Evolutionary conservation across 2,113 vertebrate species (phyloP).

Genomic region (Python bivittatus): DNA sequence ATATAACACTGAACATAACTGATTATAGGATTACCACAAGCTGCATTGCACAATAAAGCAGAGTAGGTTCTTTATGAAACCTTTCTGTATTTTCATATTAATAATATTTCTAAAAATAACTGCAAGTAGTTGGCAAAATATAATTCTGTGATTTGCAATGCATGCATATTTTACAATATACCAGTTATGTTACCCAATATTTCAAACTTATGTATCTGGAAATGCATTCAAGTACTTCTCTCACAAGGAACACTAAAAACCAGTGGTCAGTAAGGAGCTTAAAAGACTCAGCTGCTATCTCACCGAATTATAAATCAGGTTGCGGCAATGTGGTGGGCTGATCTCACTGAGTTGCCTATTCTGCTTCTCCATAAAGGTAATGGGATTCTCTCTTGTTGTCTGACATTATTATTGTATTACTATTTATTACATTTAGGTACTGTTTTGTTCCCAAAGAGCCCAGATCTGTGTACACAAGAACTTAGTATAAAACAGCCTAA

Average conservation of each 20-base stretch:
- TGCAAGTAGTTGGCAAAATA: conserved; percentile 12
- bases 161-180: neutral
- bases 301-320: no score
- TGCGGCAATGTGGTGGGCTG: no score
- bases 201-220: neutral
- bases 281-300: no score
- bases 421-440: no score
- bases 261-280: no score
- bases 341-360: no score
- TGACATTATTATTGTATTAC: no score
- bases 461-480: no score
- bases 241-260: neutral
- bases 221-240: neutral
- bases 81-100: neutral
- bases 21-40: neutral
- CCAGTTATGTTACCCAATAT: neutral
- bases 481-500: no score
- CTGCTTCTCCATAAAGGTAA: no score
- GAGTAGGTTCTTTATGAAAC: neutral
- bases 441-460: no score
- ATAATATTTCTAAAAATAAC: neutral
- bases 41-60: neutral
- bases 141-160: neutral
- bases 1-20: neutral
- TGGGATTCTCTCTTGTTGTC: no score